Base-by-base conservation (phyloP, 2,113 vertebrate species). In the Pygoscelis adeliae region DNA sequence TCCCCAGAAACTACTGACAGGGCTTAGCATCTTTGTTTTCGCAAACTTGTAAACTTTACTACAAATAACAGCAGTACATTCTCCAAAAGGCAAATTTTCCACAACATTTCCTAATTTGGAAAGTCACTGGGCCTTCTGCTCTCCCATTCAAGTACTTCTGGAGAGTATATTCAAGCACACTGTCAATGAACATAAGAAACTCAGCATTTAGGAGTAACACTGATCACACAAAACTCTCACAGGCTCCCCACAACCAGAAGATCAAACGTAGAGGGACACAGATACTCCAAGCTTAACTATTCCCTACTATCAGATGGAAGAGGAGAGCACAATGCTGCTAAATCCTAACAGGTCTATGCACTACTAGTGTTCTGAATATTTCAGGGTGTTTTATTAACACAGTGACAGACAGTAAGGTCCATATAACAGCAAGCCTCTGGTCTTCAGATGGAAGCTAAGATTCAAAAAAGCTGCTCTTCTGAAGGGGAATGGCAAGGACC, bases 261-360 rank as follows among this genome's bases (percentile, higher is more conserved):
- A 73, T 14, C 25, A 91, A 69, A 52, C 0, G 2, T 3, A 83
- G 32, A 84, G 8, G 18, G 6, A 70, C 7, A 58, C 6, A 17
- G 3, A 36, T 44, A 44, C 34, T 81, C 23, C 72, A 83, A 46
- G 77, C 16, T 47, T 88, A 23, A 83, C 18, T 81, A n/a, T 21
- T 70, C 10, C 38, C 29, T 30, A 15, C 15, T 62, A 17, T 52
- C 11, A 55, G 12, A 53, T 17, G 6, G 8, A 78, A 56, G 27
- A 49, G 13, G 9, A 87, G 30, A 91, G 23, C 4, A 55, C 7
- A 77, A 7, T 26, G 30, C 19, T 83, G 27, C 27, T 49, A 85
- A 53, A 52, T 3, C 5, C 9, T 14, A 56, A 56, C 0, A 6
- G 11, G 10, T 49, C 30, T 49, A 40, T 4, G 8, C 4, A 27